phyloP scores from a whole-genome alignment of 2,113 vertebrate species.

The Bujurquina vittata region DNA sequence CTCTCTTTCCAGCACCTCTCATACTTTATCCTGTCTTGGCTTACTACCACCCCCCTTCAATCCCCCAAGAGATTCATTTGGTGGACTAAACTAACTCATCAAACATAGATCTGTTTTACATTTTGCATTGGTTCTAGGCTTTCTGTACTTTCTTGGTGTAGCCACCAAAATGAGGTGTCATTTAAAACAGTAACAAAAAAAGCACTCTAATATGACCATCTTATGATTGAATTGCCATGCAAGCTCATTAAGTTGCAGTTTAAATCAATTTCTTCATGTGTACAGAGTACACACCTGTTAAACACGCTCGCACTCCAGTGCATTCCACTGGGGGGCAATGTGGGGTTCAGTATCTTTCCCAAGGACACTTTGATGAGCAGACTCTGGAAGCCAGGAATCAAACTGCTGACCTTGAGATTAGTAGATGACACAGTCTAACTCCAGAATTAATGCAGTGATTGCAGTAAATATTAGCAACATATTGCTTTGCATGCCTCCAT shows the following conservation, averaged over 20 bases:
- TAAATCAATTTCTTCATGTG: neutral
- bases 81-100: neutral
- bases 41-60: neutral
- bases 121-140: neutral
- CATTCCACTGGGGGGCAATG: neutral
- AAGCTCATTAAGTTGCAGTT: neutral
- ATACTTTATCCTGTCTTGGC: neutral
- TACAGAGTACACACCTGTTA: neutral
- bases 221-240: fast-evolving
- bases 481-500: too few species aligned
- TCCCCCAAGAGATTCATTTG: neutral
- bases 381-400: neutral
- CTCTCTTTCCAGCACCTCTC: neutral
- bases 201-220: neutral
- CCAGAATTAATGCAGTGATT: neutral
- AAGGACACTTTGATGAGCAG: neutral
- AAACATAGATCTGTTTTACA: too few species aligned
- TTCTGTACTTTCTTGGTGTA: neutral
- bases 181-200: neutral
- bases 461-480: too few species aligned
- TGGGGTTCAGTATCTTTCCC: too few species aligned
- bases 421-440: neutral
- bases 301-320: neutral
- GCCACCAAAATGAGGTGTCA: neutral
- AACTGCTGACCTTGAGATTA: fast-evolving